phyloP scores from a whole-genome alignment of 2,888 invertebrate genomes.

The Acrobasis repandana region DNA sequence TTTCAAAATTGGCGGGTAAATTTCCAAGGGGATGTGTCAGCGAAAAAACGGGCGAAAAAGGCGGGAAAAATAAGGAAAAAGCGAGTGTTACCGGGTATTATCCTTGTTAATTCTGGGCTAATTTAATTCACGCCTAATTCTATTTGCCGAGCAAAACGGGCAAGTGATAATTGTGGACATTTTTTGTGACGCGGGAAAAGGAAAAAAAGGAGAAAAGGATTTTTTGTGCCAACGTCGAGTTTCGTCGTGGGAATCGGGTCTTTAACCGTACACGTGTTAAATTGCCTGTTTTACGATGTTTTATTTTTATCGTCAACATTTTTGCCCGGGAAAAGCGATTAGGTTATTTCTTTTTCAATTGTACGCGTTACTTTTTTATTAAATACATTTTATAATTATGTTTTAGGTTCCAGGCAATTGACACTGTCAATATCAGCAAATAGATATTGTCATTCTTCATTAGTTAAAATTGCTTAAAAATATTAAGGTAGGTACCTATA shows the following conservation, averaged over 20 bases:
- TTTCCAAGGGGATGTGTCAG: conserved; percentile 55
- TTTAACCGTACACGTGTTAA: conserved; percentile 13
- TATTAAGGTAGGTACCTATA: no score
- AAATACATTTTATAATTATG: no score
- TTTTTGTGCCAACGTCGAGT: conserved; percentile 41
- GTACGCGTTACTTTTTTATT: no score
- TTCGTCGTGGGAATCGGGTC: conserved; percentile 53
- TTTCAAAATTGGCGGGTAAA: conserved; percentile 59
- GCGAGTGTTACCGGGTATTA: conserved; percentile 70
- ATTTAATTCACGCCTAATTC: conserved; percentile 82
- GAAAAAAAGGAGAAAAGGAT: conserved; percentile 42
- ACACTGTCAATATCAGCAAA: no score
- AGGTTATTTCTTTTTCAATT: neutral
- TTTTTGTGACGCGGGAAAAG: conserved; percentile 61
- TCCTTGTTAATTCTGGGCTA: conserved; percentile 81
- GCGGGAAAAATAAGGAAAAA: conserved; percentile 69
- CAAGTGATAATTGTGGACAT: conserved; percentile 79
- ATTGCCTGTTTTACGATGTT: neutral
- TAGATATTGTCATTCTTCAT: no score
- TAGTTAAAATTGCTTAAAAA: no score
- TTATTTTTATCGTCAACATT: neutral
- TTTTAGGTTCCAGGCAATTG: no score
- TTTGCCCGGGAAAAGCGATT: neutral
- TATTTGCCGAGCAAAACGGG: conserved; percentile 79
- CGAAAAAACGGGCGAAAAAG: conserved; percentile 58